Evolutionary conservation across 2,797 vertebrate genomes (phyloP).

Genomic region (Oreonectes daqikongensis): DNA sequence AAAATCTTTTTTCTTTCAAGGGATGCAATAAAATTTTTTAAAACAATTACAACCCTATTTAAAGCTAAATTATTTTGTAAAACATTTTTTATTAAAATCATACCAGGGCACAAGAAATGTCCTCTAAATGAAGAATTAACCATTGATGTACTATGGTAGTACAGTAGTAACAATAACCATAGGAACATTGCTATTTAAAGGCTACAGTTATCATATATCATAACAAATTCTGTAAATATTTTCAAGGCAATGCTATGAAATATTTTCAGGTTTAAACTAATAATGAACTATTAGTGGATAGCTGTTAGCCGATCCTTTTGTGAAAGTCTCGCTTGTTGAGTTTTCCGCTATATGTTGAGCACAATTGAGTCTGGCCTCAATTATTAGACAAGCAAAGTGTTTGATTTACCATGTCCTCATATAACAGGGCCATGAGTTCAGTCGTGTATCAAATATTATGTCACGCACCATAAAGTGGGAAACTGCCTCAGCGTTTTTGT

Average conservation of each 20-base stretch:
- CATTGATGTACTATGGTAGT: too few species aligned
- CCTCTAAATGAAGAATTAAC: too few species aligned
- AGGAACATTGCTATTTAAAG: too few species aligned
- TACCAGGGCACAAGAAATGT: too few species aligned
- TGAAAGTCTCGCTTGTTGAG: background rate
- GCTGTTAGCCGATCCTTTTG: background rate
- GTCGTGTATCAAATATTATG: conserved; percentile 1
- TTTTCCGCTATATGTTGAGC: conserved; percentile 2
- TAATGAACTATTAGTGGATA: background rate
- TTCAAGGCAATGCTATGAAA: too few species aligned
- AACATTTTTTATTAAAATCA: too few species aligned
- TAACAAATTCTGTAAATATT: too few species aligned
- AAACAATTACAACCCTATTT: background rate
- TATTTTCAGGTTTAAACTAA: too few species aligned
- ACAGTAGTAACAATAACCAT: too few species aligned
- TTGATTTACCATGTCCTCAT: conserved; percentile 2
- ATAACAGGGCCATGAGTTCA: background rate
- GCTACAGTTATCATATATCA: too few species aligned
- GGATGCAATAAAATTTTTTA: background rate
- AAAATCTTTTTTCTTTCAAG: background rate
- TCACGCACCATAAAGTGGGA: conserved; percentile 21
- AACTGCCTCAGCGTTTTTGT: conserved; percentile 1
- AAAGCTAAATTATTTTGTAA: background rate
- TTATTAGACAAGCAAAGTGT: conserved; percentile 8
- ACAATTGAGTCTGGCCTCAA: background rate